Evolutionary conservation across 2,113 vertebrate species (phyloP).

Genomic region (Nesogale talazaci): DNA sequence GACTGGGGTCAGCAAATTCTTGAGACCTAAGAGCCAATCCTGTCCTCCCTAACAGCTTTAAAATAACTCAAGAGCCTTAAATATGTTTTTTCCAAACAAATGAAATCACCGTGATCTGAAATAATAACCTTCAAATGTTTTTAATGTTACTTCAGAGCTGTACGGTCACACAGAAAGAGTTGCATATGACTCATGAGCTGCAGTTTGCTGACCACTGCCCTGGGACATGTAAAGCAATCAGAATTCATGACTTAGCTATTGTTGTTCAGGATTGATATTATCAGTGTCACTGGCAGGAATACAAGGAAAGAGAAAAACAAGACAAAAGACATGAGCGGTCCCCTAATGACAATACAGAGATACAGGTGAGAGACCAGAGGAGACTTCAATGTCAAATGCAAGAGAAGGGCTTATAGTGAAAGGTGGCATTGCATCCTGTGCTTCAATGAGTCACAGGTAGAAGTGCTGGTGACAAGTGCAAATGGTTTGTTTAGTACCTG

Average conservation of each 20-base stretch:
- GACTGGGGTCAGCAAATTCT: too few species aligned
- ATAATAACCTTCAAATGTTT: too few species aligned
- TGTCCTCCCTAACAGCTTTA: too few species aligned
- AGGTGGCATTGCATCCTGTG: not conserved
- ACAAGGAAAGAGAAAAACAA: not conserved
- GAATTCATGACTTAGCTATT: accelerated
- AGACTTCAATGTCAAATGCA: accelerated
- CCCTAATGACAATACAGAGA: accelerated
- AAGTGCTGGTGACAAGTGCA: slow-evolving; percentile 61
- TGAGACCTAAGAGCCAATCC: too few species aligned
- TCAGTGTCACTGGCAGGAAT: not conserved
- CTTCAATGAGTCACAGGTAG: slow-evolving; percentile 15
- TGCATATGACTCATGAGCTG: too few species aligned
- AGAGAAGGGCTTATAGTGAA: not conserved
- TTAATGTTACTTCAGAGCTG: too few species aligned
- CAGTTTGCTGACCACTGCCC: too few species aligned
- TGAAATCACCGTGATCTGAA: too few species aligned
- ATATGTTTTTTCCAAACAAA: too few species aligned
- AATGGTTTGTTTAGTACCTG: slow-evolving; percentile 61
- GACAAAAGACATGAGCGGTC: accelerated
- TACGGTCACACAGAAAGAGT: too few species aligned
- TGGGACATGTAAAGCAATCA: accelerated
- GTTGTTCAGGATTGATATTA: too few species aligned
- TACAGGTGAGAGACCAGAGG: not conserved
- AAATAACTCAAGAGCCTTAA: too few species aligned